Evolutionary conservation across 2,888 invertebrate species (phyloP), one percentile per base, ranked within the genome.

Genomic region (Aphodius granarius): DNA sequence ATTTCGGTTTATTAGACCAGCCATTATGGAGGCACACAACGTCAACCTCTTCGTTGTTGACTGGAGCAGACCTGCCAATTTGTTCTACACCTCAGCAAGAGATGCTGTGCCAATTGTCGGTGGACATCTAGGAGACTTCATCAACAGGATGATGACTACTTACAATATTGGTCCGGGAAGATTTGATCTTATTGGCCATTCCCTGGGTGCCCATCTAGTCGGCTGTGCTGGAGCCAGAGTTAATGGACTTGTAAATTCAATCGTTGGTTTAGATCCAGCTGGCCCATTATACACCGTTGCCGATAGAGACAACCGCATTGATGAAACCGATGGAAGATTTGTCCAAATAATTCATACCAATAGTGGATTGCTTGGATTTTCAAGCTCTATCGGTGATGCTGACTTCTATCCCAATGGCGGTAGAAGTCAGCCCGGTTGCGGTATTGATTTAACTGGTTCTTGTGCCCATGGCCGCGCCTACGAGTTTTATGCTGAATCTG

Each of bases 381-480:
- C 72, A 17, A 80, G 78, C 16, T 79, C 83, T 9, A 79, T 86
- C 66, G 87, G 87, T 13, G 80, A 85, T 75, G 81, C 83, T 16
- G 87, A 87, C 79, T 86, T 82, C 76, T 86, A 78, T 75, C 86
- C 86, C 5, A 87, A 87, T 79, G 86, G 85, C 16, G 87, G 86
- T 3, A 68, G 15, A 5, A 72, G 62, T 3, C 87, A 86, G 79
- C 84, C 85, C n/a, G 86, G 86, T 64, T 87, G 87, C 77, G 83
- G 82, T 13, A 3, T 82, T 0, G 85, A 86, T 76, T 2, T 83
- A 3, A 66, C 78, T 6, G 85, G 84, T 16, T 71, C 81, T 16
- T 90, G 89, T 80, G 81, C 89, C 2, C 89, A 90, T 80, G 78
- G 80, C 1, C 84, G 89, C 64, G 83, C 89, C 0, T 86, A 86